A percentile compares a stretch with the other conserved stretches of the same genome.
These are phyloP conservation scores for Diacarnus erythraeanus DNA, from an alignment of 37 sponge, comb jelly and placozoan species.

Conservation along the genomic window DNA sequence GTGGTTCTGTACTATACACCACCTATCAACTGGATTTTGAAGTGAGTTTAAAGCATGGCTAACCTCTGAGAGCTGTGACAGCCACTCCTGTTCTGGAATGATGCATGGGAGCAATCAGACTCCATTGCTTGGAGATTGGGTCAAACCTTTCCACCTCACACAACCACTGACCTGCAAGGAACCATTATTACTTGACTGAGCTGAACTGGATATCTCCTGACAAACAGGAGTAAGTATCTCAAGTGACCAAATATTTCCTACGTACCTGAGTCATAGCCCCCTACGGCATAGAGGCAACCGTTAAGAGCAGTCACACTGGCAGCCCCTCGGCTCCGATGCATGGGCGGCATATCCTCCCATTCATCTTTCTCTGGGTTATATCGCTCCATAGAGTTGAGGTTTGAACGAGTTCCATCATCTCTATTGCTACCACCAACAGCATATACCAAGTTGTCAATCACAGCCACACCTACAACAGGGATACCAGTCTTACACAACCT, in stretches of 20 bases:
- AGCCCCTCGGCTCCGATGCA: slow-evolving; percentile 85
- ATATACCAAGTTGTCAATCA: slow-evolving; percentile 80
- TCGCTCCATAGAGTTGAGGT: slow-evolving; percentile 91
- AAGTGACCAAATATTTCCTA: not conserved
- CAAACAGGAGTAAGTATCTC: not conserved
- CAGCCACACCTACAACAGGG: slow-evolving; percentile 72
- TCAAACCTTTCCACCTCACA: slow-evolving; percentile 91
- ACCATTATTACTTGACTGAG: not conserved
- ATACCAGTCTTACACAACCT: not conserved
- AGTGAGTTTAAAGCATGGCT: no score
- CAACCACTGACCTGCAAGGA: slow-evolving; percentile 88
- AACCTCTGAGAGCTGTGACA: slow-evolving; percentile 84
- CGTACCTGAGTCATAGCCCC: slow-evolving; percentile 85
- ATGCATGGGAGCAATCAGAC: slow-evolving; percentile 80
- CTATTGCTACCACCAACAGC: slow-evolving; percentile 90
- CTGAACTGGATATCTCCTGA: not conserved
- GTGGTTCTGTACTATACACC: no score
- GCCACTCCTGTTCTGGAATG: slow-evolving; percentile 90
- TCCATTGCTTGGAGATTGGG: slow-evolving; percentile 74
- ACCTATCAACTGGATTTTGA: no score
- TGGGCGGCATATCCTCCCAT: slow-evolving; percentile 93
- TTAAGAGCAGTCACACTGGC: slow-evolving; percentile 85
- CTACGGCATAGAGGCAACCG: slow-evolving; percentile 85
- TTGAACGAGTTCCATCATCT: slow-evolving; percentile 87
- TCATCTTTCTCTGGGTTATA: slow-evolving; percentile 84